These are phyloP conservation scores for Mystacides longicornis DNA, from an alignment of 2,888 invertebrate species.

Conservation along the genomic window DNA sequence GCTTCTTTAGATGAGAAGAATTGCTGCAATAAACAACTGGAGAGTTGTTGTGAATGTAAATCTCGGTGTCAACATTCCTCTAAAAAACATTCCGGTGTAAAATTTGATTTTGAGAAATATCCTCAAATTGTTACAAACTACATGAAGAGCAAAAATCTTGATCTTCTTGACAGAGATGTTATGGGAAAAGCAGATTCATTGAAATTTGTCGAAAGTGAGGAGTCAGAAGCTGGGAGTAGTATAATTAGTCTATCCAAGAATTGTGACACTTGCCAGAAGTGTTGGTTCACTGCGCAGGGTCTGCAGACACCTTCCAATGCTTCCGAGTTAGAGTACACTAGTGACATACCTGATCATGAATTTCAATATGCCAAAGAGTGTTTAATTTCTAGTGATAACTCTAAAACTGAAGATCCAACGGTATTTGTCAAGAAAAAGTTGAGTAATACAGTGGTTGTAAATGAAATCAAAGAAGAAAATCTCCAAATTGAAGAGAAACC, in stretches of 20 bases:
- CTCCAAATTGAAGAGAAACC: background rate
- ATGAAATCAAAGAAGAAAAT: slow-evolving; percentile 24
- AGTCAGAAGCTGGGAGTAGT: slow-evolving; percentile 45
- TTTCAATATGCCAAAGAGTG: slow-evolving; percentile 40
- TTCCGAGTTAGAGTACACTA: slow-evolving; percentile 57
- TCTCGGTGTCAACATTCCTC: slow-evolving; percentile 46
- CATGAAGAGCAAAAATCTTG: slow-evolving; percentile 67
- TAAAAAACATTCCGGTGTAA: slow-evolving; percentile 62
- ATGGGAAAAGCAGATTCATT: slow-evolving; percentile 50
- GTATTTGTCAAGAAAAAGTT: slow-evolving; percentile 39
- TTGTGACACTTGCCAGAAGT: slow-evolving; percentile 49
- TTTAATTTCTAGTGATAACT: slow-evolving; percentile 26
- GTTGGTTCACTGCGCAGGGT: slow-evolving; percentile 48
- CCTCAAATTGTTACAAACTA: slow-evolving; percentile 68
- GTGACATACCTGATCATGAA: slow-evolving; percentile 36
- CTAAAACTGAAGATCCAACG: slow-evolving; percentile 32
- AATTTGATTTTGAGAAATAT: slow-evolving; percentile 67
- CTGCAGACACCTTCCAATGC: slow-evolving; percentile 74
- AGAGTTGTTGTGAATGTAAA: slow-evolving; percentile 12
- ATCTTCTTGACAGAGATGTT: slow-evolving; percentile 53
- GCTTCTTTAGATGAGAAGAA: background rate
- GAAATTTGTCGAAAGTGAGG: slow-evolving; percentile 44
- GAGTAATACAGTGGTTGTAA: slow-evolving; percentile 43
- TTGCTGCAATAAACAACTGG: background rate
- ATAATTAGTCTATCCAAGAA: slow-evolving; percentile 42